Evolutionary conservation across 2,797 vertebrate species (phyloP).

Genomic region (Melanogrammus aeglefinus): DNA sequence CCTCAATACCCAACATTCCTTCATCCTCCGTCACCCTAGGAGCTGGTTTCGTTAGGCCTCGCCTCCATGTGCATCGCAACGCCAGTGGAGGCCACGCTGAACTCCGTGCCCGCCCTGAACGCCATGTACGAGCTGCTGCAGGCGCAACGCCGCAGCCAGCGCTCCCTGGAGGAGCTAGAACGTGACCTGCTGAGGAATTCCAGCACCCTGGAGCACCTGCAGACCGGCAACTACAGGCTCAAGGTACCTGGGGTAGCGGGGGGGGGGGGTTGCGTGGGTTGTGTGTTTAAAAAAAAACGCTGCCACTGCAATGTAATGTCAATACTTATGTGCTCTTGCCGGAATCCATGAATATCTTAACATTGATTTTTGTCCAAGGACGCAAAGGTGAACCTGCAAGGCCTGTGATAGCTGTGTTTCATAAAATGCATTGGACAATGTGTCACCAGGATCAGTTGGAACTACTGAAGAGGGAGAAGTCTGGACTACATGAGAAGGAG

Average conservation of each 20-base stretch:
- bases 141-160: constrained; percentile 81
- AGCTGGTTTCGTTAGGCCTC: constrained; percentile 84
- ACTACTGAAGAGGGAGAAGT: constrained; percentile 86
- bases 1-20: constrained; percentile 6
- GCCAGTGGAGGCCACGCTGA: constrained; percentile 63
- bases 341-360: no score
- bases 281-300: not conserved
- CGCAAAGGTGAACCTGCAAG: not conserved
- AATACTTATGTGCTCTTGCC: no score
- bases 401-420: not conserved
- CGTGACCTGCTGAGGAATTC: constrained; percentile 83
- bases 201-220: constrained; percentile 87
- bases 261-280: not conserved
- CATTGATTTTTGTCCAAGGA: not conserved
- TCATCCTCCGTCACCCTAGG: constrained; percentile 66
- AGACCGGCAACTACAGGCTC: constrained; percentile 85
- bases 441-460: constrained; percentile 88
- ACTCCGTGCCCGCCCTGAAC: constrained; percentile 80
- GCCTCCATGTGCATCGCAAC: constrained; percentile 77
- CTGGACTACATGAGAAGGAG: constrained; percentile 88
- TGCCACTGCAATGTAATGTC: not conserved
- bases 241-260: constrained; percentile 72
- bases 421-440: not conserved
- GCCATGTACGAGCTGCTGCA: constrained; percentile 87
- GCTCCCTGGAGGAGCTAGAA: constrained; percentile 84